These are phyloP conservation scores for Phrynocephalus versicolor DNA, from an alignment of 2,113 vertebrate species.

Conservation along the genomic window DNA sequence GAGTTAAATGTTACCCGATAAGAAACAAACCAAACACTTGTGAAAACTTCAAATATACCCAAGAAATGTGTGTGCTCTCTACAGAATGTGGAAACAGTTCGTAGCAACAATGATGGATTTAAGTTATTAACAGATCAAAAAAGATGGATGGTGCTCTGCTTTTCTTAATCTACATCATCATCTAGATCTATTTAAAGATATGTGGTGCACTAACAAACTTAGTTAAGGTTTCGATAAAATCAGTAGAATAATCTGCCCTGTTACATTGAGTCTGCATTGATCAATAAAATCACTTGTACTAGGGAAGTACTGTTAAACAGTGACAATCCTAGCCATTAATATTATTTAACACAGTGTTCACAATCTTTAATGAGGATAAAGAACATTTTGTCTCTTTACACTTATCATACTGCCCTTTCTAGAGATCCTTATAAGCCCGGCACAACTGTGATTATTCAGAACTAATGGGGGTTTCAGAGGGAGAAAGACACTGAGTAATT, in stretches of 20 bases:
- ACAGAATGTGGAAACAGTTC: slow-evolving; percentile 72
- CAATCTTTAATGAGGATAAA: slow-evolving; percentile 93
- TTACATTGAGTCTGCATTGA: slow-evolving; percentile 83
- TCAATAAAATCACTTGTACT: slow-evolving; percentile 98
- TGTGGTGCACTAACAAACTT: slow-evolving; percentile 93
- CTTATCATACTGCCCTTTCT: slow-evolving; percentile 59
- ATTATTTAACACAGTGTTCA: slow-evolving; percentile 96
- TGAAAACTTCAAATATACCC: slow-evolving; percentile 47
- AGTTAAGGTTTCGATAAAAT: slow-evolving; percentile 98
- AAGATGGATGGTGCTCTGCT: slow-evolving; percentile 96
- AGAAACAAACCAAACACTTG: slow-evolving; percentile 50
- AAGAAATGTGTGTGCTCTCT: slow-evolving; percentile 75
- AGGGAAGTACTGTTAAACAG: slow-evolving; percentile 90
- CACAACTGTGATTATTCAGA: slow-evolving; percentile 49
- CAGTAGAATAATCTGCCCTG: slow-evolving; percentile 89
- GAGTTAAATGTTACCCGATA: slow-evolving; percentile 43
- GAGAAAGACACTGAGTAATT: slow-evolving; percentile 50
- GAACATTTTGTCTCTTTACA: slow-evolving; percentile 76
- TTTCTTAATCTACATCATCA: slow-evolving; percentile 99
- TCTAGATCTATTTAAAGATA: slow-evolving; percentile 99
- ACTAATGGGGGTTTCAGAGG: slow-evolving; percentile 36
- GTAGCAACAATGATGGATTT: slow-evolving; percentile 96
- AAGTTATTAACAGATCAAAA: slow-evolving; percentile 99
- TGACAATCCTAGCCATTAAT: slow-evolving; percentile 96
- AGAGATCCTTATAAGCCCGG: slow-evolving; percentile 27